Evolutionary conservation across 35 echinoderm and acorn worm genomes (phyloP).

Genomic region (Heliocidaris erythrogramma): DNA sequence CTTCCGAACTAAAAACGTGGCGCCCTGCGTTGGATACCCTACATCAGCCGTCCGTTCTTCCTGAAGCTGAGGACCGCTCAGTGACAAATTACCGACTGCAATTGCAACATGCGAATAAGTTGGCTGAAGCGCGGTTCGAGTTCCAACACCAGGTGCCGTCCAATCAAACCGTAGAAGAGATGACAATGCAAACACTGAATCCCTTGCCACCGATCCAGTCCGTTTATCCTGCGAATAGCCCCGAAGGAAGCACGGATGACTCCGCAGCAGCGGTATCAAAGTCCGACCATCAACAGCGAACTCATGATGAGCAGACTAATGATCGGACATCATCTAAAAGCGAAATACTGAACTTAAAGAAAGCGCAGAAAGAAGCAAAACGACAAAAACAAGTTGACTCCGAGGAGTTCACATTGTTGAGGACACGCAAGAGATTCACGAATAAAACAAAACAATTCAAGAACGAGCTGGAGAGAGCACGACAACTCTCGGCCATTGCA

Average conservation of each 20-base stretch:
- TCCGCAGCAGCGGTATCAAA: background rate
- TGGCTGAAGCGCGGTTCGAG: conserved; percentile 61
- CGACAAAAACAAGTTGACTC: conserved; percentile 47
- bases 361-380: conserved; percentile 66
- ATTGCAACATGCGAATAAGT: conserved; percentile 57
- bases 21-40: conserved; percentile 44
- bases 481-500: conserved; percentile 67
- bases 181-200: conserved; percentile 53
- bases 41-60: background rate
- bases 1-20: conserved; percentile 56
- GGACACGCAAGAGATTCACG: conserved; percentile 80
- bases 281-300: background rate
- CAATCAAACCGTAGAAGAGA: conserved; percentile 33
- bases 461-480: conserved; percentile 55
- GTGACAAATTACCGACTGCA: conserved; percentile 70
- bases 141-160: conserved; percentile 43
- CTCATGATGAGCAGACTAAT: background rate
- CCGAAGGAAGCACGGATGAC: background rate
- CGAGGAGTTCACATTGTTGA: conserved; percentile 73
- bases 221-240: background rate
- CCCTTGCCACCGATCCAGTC: conserved; percentile 57
- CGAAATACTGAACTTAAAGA: conserved; percentile 77
- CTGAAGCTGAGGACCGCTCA: conserved; percentile 55
- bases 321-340: conserved; percentile 49
- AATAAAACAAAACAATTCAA: conserved; percentile 81